Percentiles rank a stretch among this genome's conserved stretches.
These are phyloP conservation scores for Taphrorychus bicolor DNA, from an alignment of 2,888 invertebrate genomes.

Conservation along the genomic window DNA sequence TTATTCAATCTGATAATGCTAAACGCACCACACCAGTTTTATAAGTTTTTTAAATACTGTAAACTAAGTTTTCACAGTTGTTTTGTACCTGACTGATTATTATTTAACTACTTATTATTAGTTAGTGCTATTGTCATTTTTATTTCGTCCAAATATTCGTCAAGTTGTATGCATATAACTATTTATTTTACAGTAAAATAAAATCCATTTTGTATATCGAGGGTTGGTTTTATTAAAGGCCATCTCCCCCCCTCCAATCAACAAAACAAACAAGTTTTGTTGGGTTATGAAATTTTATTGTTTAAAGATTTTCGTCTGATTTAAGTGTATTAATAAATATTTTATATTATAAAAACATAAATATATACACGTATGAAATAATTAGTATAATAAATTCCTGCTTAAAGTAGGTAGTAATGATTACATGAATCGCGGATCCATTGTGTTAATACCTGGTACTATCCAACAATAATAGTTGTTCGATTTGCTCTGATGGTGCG, in stretches of 20 bases:
- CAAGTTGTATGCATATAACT: not conserved
- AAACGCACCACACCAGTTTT: slow-evolving; percentile 12
- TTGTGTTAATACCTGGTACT: slow-evolving; percentile 2
- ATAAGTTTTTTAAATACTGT: slow-evolving; percentile 2
- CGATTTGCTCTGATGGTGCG: not conserved
- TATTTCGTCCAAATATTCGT: slow-evolving; percentile 20
- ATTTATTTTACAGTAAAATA: not conserved
- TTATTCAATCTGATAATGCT: not conserved
- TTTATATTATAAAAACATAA: slow-evolving; percentile 60
- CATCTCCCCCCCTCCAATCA: no score
- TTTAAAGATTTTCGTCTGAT: slow-evolving; percentile 50
- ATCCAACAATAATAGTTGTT: not conserved
- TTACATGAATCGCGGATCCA: slow-evolving; percentile 2
- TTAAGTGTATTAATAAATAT: slow-evolving; percentile 59
- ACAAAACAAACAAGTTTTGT: no score
- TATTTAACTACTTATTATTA: slow-evolving; percentile 20
- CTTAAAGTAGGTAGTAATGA: not conserved
- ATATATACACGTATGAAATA: slow-evolving; percentile 59
- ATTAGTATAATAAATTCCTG: slow-evolving; percentile 52
- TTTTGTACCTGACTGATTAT: slow-evolving; percentile 30
- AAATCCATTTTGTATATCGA: not conserved
- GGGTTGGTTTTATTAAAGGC: not conserved
- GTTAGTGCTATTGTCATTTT: slow-evolving; percentile 12
- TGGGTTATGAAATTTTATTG: slow-evolving; percentile 45
- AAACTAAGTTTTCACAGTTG: not conserved